Evolutionary conservation across 2,888 invertebrate genomes (phyloP), one percentile per base, ranked within the genome.

Genomic region (Busseola fusca): DNA sequence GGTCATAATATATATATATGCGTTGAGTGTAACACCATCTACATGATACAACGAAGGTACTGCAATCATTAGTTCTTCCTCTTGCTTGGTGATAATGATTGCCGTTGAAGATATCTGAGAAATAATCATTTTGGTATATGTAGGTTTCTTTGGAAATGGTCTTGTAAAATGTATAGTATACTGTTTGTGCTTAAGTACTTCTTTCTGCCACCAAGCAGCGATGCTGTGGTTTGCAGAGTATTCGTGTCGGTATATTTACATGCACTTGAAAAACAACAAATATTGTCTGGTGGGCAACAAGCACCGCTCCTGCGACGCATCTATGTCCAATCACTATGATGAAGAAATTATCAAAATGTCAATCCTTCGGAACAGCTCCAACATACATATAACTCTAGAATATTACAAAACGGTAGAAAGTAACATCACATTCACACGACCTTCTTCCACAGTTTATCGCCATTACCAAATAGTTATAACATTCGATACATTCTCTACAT

Each of bases 371-470:
- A 57, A 50, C 5, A n/a, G 6, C 30, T 40, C 18, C n/a, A 16
- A 34, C 3, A 65, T 40, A 9, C 3, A n/a, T 25, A 2, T n/a
- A 14, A 30, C 6, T 21, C 9, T 14, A 58, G 7, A 48, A 21
- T n/a, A 54, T 64, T 48, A 59, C 45, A 58, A 71, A 52, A 25
- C n/a, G 5, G 9, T 52, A 40, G 57, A 52, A 30, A 56, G 74
- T 30, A 56, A 52, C 7, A 40, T n/a, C 34, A 74, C 18, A 48
- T 42, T 63, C 64, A 37, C 63, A 60, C 52, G 64, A 76, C 48
- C 62, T 72, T n/a, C 18, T 72, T 48, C 12, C 34, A 63, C 54
- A 52, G 48, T 16, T 76, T 67, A 81, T 77, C 42, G 7, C 34
- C 54, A 45, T 52, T 27, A 45, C 64, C 27, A 64, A 45, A 52